Base-by-base conservation (phyloP, 2,888 invertebrate species). In the Tridacna gigas region DNA sequence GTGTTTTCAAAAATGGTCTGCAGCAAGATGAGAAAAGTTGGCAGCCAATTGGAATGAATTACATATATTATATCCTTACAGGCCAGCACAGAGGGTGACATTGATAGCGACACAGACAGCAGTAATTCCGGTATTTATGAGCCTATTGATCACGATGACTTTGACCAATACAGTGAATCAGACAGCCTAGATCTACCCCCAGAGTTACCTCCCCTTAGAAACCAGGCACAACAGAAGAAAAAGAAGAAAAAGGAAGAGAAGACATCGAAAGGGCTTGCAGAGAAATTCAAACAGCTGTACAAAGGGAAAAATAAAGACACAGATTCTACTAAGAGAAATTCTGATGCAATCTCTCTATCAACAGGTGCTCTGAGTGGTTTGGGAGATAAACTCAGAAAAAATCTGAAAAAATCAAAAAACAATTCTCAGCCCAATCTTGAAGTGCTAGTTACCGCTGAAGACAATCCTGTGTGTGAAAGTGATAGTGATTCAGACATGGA, bases 71-170 rank as follows among this genome's bases (percentile, higher is more conserved):
- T 56, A 20, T 56, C 20, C 3, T 47, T 47, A 12, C 37, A 71
- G 71, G 51, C 51, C 11, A 71, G 71, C 20, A 51, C 71, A 48
- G 71, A 90, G 26, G 89, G 84, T 37, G 90, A 89, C 79, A 83
- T 88, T n/a, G 90, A 90, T 71, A 88, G 89, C 77, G 88, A 89
- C 60, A 81, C 88, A 7, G 87, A 89, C 76, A 88, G 89, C 56
- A 90, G 90, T 82, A 84, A 85, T 74, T 88, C 88, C 18, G 90
- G 90, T 66, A 89, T 90, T 13, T 90, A 90, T 61, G 90, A 90
- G 76, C 88, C 86, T 12, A 81, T 90, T 18, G 79, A 87, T 45
- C 78, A 79, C 20, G 80, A 80, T 25, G 66, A 61, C 25, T 25
- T 45, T 1, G 79, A 71, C 11, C 47, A 76, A 56, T 28, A 82